Evolutionary conservation across 2,888 invertebrate species (phyloP), one percentile per base, ranked within the genome.

Genomic region (Hydraecia micacea): DNA sequence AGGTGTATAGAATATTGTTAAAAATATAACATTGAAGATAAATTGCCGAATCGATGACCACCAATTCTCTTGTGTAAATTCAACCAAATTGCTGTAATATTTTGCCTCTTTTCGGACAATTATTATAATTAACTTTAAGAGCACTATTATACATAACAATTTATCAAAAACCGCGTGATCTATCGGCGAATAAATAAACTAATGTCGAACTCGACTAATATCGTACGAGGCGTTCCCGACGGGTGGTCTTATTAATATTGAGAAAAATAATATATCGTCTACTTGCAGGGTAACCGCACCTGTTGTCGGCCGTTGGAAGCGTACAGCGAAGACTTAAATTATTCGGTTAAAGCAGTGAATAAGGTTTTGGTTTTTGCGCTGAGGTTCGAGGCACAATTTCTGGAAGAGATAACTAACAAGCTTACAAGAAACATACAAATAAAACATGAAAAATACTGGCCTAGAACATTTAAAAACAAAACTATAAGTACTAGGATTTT

Each of bases 221-320:
- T 85, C 81, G 81, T 81, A 79, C 84, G 83, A 81, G 84, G 62
- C 75, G 79, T 65, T 68, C 88, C 36, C 89, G 65, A 89, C 89
- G 89, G 89, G 89, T 89, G 89, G 89, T 88, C 89, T 80, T 80
- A 83, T 85, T 88, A 89, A 85, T 87, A 87, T 89, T 80, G 86
- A 87, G 88, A 86, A 88, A 89, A 89, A 89, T 46, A 46, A 46
- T 89, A 85, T 89, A 88, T 88, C 83, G 86, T 79, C 77, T 88
- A 86, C 79, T 81, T 73, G 67, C 73, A 36, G 63, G 85, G 86
- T 80, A 55, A 42, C 28, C 39, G 11, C 60, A 71, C 77, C 58
- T 80, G 78, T 82, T 85, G 28, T 65, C 39, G 46, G 65, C 18
- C 55, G 32, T 65, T 36, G 32, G 32, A 25, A 68, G 0, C 21